Base-by-base conservation (phyloP, 2,888 invertebrate species). In the Acrocera orbiculus region DNA sequence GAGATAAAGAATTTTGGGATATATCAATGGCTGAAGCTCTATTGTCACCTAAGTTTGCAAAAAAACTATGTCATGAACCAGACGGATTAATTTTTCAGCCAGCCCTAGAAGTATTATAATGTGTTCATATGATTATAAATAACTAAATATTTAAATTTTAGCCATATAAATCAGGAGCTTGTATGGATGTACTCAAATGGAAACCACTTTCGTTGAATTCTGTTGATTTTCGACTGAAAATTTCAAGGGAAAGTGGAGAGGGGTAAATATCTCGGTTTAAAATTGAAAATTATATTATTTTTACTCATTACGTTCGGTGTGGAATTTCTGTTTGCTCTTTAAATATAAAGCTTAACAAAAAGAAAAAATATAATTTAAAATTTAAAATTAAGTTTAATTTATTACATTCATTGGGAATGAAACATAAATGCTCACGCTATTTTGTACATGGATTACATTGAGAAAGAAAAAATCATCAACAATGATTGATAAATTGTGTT, bases 31-130 rank as follows among this genome's bases (percentile, higher is more conserved):
- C 86, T 1, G 65, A 61, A 4, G 70, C 68, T 46, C 61, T 87
- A 28, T 59, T 87, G 4, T 74, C 81, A 10, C 82, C 83, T 27
- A 85, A 86, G 51, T 96, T 98, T 60, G 73, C 80, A 0, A 74
- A 74, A 44, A 71, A 76, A 22, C 63, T 98, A 13, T 68, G 74
- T 1, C 98, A 99, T 53, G 93, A 96, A 56, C 93, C 95, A 0
- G 98, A 99, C 53, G 98, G 98, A 14, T 68, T 98, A 10, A 90
- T 99, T 50, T 99, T 96, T 56, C 98, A 99, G 54, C 98, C 98
- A 0, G 69, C 79, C 0, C 66, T 70, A 40, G 83, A 81, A 56
- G 82, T 83, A 55, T 54, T 60, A 50, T 4, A 3, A 16, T 16
- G 11, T 4, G 23, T 29, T 22, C 3, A 24, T 8, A 17, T 15